A percentile compares a stretch with the other conserved stretches of the same genome.
These are phyloP conservation scores for Moxostoma hubbsi DNA, from an alignment of 2,797 vertebrate species.

Conservation along the genomic window DNA sequence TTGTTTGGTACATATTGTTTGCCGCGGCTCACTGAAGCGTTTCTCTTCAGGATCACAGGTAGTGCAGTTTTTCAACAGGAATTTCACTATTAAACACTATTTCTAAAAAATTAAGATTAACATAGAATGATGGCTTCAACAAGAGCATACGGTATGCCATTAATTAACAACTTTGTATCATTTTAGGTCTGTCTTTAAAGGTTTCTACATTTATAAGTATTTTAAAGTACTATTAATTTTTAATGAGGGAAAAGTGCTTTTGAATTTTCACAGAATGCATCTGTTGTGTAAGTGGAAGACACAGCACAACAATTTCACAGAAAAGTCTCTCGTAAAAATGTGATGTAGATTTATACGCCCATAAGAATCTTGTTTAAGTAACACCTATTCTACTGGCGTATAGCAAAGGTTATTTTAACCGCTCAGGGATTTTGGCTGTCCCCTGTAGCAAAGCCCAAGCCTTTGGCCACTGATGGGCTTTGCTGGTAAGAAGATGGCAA, in stretches of 20 bases:
- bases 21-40: too few species aligned
- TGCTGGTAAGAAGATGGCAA: conserved; percentile 53
- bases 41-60: too few species aligned
- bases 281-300: background rate
- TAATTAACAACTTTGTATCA: too few species aligned
- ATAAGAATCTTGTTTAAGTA: conserved; percentile 46
- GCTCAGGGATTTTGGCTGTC: conserved; percentile 3
- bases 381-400: conserved; percentile 34
- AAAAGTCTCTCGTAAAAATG: conserved; percentile 8
- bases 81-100: too few species aligned
- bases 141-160: too few species aligned
- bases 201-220: too few species aligned
- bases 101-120: too few species aligned
- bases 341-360: conserved; percentile 27
- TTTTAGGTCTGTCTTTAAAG: too few species aligned
- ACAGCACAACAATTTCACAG: background rate
- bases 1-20: too few species aligned
- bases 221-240: too few species aligned
- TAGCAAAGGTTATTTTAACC: conserved; percentile 23
- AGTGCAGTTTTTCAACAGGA: too few species aligned
- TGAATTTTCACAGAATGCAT: conserved; percentile 8
- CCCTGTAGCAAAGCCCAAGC: conserved; percentile 26
- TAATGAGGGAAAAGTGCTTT: background rate
- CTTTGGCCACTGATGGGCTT: conserved; percentile 6
- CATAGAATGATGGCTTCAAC: too few species aligned